Percentiles rank a stretch among this genome's conserved stretches.
phyloP scores from a whole-genome alignment of 2,888 invertebrate species.

The Caenorhabditis doughertyi region DNA sequence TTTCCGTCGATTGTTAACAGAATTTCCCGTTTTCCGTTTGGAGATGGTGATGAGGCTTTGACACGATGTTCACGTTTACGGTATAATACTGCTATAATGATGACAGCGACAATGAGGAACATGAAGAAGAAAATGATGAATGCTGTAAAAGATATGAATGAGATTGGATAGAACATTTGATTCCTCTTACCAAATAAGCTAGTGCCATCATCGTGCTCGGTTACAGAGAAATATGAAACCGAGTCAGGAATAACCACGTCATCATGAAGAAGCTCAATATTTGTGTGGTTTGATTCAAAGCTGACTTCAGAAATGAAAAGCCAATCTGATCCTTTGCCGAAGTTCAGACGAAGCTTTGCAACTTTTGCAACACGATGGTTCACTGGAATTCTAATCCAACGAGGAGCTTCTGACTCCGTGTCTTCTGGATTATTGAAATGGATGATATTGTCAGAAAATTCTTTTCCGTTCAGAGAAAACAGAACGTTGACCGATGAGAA shows the following conservation, averaged over 20 bases:
- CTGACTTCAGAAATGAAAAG: conserved; percentile 78
- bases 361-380: conserved; percentile 90
- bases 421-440: conserved; percentile 73
- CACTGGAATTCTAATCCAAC: conserved; percentile 90
- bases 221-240: conserved; percentile 65
- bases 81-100: conserved; percentile 50
- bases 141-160: conserved; percentile 36
- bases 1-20: conserved; percentile 70
- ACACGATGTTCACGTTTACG: conserved; percentile 68
- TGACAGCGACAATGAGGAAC: conserved; percentile 56
- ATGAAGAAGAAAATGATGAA: conserved; percentile 61
- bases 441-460: conserved; percentile 68
- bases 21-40: conserved; percentile 65
- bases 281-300: conserved; percentile 71
- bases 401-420: conserved; percentile 84
- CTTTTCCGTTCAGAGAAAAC: conserved; percentile 67
- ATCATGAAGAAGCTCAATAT: conserved; percentile 58
- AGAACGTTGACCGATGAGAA: conserved; percentile 65
- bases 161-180: too few species aligned
- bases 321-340: conserved; percentile 73
- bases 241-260: conserved; percentile 58
- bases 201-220: conserved; percentile 60
- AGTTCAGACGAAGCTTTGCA: conserved; percentile 83
- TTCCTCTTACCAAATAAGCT: conserved; percentile 56
- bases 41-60: conserved; percentile 72